Base-by-base conservation (phyloP, 2,888 invertebrate species). In the Athripsodes cinereus region DNA sequence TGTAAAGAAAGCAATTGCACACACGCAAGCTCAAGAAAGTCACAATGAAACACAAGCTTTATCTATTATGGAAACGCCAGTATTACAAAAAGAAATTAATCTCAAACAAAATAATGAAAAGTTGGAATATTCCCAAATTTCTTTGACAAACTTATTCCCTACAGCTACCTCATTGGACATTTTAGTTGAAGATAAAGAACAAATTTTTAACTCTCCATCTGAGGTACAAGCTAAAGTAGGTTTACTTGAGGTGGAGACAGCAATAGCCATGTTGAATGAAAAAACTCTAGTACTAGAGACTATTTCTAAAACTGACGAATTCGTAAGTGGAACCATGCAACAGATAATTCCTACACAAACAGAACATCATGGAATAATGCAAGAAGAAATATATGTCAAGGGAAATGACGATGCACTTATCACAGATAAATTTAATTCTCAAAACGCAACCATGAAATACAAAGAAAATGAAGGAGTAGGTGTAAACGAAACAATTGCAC, bases 261-360 rank as follows among this genome's bases (percentile, higher is more conserved):
- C 69, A 35, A 72, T 71, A 64, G 77, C 73, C 67, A 56, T 75
- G 20, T 67, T 71, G 61, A 68, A 75, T 35, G 69, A 68, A 11
- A 68, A 73, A 54, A 71, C 73, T 66, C 72, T 74, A 63, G 64
- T 72, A 44, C 67, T 70, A 59, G 77, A 78, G 65, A 71, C 73
- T 65, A 64, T 70, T 19, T 55, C 68, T 50, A 69, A 71, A n/a
- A 69, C 70, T 56, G 57, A 62, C 20, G 66, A 68, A 55, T 22
- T 16, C 3, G 6, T 20, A 66, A 69, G 60, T 63, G 65, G 47
- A 66, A 70, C 0, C 6, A 52, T 3, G n/a, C 16, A 44, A 6
- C 49, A 52, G 2, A 51, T 26, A 16, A 58, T 21, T 22, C 57
- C 62, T 21, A 53, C 54, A 8, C 55, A 55, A 19, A 40, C 34